Evolutionary conservation across 1,140 invertebrate species (phyloP), one percentile per base, ranked within the genome.

Genomic region (Formica selysi): DNA sequence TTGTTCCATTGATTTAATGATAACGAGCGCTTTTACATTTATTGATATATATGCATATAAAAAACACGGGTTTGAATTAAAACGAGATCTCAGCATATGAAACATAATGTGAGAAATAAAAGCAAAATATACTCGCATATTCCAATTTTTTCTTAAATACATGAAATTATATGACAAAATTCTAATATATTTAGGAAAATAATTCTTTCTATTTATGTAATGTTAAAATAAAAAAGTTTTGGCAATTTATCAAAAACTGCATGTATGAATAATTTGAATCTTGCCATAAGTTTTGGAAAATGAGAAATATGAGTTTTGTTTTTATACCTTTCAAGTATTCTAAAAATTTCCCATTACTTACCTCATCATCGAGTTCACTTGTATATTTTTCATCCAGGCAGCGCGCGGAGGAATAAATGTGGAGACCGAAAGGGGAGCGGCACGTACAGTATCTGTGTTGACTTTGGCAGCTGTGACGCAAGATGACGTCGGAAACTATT

Each of bases 401-500:
- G 93, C 93, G 16, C 92, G 95, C 80, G 95, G 95, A 71, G 95
- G 95, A 57, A 95, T 96, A 88, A 95, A 93, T 84, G 93, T 96
- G 38, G 95, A 95, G 85, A 96, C 95, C 5, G 95, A 95, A 84
- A 93, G 91, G 74, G 93, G 93, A n/a, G 94, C 94, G 4, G 92
- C 93, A 11, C 94, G 95, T 59, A 95, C 95, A 5, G 91, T 95
- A 74, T 95, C 95, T 59, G 93, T 94, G 86, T 93, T 95, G 65
- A 96, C 96, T 67, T 91, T 95, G 74, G 94, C 95, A 41, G 92
- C 93, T n/a, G 93, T 96, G 36, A 94, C 94, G 26, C 76, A 86
- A 22, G 87, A 91, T 61, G 96, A 96, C 86, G 93, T 95, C 0
- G 96, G 96, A 5, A 96, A 96, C 90, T 96, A 96, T 90, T 95